Percentiles rank a stretch among this genome's conserved stretches.
These are phyloP conservation scores for Pyrrhosoma nymphula DNA, from an alignment of 2,888 invertebrate genomes.

Conservation along the genomic window DNA sequence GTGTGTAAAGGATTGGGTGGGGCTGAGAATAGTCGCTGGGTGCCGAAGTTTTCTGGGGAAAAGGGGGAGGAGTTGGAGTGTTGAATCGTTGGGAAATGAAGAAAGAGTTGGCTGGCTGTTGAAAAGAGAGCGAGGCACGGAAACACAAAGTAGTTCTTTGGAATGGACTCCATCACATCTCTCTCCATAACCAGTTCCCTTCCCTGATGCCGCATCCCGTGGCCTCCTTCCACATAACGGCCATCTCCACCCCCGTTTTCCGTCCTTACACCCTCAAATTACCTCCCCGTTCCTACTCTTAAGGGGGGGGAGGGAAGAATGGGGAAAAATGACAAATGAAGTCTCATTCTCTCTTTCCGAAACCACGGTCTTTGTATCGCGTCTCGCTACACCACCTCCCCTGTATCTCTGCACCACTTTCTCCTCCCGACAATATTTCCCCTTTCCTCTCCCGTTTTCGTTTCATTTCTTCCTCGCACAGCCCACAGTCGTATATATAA, in stretches of 20 bases:
- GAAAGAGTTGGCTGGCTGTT: constrained; percentile 10
- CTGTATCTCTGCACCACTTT: neutral
- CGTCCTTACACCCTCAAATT: constrained; percentile 40
- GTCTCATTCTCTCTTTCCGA: constrained; percentile 38
- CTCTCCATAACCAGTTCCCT: neutral
- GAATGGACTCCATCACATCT: constrained; percentile 7
- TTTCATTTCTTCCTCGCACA: neutral
- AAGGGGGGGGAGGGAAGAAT: neutral
- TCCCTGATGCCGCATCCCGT: neutral
- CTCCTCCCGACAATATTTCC: neutral
- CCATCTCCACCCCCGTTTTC: neutral
- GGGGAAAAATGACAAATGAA: constrained; percentile 64
- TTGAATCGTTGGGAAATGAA: constrained; percentile 5
- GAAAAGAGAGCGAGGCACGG: constrained; percentile 20
- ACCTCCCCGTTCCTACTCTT: neutral
- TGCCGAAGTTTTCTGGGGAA: constrained; percentile 10
- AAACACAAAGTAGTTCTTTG: constrained; percentile 64
- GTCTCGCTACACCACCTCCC: constrained; percentile 29
- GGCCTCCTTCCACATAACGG: neutral
- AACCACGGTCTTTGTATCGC: constrained; percentile 54
- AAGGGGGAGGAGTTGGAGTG: neutral
- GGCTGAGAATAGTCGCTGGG: neutral
- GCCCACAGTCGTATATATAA: no score
- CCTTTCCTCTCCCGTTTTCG: neutral
- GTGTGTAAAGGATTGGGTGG: neutral